phyloP scores from a whole-genome alignment of 1,140 invertebrate species.

The Atopsyche davidsoni region DNA sequence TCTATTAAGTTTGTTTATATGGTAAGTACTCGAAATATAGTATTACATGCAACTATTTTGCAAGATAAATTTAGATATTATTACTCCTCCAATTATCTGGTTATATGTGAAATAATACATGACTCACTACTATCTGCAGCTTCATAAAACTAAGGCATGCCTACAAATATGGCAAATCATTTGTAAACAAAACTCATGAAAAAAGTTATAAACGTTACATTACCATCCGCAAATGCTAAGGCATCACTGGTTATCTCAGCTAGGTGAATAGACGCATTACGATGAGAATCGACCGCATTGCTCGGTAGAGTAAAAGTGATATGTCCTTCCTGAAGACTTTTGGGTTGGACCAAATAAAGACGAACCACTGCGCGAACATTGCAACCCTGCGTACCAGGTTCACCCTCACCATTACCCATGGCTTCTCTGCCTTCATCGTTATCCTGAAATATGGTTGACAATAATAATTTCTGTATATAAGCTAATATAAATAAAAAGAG shows the following conservation, averaged over 20 bases:
- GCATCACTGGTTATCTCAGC: too few species aligned
- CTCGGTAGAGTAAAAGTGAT: slow-evolving; percentile 61
- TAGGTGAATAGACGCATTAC: slow-evolving; percentile 6
- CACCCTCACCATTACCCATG: slow-evolving; percentile 19
- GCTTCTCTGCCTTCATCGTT: slow-evolving; percentile 17
- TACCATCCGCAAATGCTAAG: background rate
- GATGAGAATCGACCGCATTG: background rate
- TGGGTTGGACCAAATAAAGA: slow-evolving; percentile 82
- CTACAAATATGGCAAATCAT: too few species aligned
- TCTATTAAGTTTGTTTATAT: too few species aligned
- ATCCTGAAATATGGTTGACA: slow-evolving; percentile 21
- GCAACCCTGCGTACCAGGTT: slow-evolving; percentile 37
- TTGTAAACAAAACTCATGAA: background rate
- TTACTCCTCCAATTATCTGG: too few species aligned
- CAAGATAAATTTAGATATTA: too few species aligned
- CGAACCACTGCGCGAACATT: slow-evolving; percentile 54
- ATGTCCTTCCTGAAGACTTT: slow-evolving; percentile 79
- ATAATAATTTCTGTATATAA: too few species aligned
- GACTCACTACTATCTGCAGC: too few species aligned
- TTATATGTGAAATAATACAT: slow-evolving; percentile 33
- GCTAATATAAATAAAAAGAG: too few species aligned
- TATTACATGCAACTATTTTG: too few species aligned
- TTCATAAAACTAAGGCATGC: too few species aligned
- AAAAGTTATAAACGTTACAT: background rate
- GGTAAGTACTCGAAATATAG: too few species aligned